phyloP scores from a whole-genome alignment of 2,113 vertebrate species.

The Hemichromis elongatus region DNA sequence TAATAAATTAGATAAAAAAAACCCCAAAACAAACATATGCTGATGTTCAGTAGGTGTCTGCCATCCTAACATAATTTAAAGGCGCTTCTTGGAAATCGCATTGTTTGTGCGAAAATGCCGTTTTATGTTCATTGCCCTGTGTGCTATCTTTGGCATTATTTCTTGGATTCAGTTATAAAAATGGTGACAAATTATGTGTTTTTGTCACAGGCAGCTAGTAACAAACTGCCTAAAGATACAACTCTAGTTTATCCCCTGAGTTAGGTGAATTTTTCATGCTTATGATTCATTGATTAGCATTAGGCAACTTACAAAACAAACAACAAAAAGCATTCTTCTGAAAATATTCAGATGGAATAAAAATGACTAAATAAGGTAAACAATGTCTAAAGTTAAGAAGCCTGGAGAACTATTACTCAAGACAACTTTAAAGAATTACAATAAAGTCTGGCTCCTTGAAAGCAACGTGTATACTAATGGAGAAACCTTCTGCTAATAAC shows the following conservation, averaged over 20 bases:
- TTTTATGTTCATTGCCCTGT: background rate
- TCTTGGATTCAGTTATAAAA: background rate
- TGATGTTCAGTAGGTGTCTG: background rate
- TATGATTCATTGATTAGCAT: background rate
- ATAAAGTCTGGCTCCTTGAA: background rate
- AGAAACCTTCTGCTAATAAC: background rate
- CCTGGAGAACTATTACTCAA: background rate
- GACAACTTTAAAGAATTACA: background rate
- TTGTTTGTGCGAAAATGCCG: background rate
- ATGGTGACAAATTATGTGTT: background rate
- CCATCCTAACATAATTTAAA: background rate
- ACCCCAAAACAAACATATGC: background rate
- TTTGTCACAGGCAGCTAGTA: background rate
- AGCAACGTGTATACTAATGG: background rate
- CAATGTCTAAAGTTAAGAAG: background rate
- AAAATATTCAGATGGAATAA: background rate
- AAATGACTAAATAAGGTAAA: background rate
- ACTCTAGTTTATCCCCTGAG: background rate
- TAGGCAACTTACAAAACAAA: background rate
- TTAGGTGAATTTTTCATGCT: background rate
- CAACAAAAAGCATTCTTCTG: background rate
- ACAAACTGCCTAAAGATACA: background rate
- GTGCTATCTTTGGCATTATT: background rate
- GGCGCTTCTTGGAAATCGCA: background rate
- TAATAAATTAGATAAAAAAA: background rate